Base-by-base conservation (phyloP, 1,140 invertebrate genomes). In the Bilobella aurantiaca region DNA sequence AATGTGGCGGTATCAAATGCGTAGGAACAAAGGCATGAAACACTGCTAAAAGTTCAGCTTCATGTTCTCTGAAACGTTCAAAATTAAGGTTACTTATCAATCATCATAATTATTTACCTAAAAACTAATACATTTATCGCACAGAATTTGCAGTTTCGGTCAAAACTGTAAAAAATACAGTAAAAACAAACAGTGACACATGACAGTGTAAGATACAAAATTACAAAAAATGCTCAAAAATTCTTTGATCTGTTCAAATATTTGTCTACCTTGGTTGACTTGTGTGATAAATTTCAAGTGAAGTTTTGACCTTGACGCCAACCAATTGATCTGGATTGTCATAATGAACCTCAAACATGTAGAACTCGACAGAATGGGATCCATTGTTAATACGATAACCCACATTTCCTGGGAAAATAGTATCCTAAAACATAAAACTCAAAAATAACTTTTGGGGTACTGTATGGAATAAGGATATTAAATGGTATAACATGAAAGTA, bases 291-390 rank as follows among this genome's bases (percentile, higher is more conserved):
- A 66, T 23, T 18, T 32, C 34, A 28, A 56, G 1, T 34, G 32
- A 58, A 18, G 59, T 66, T 62, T 62, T 49, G 25, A 66, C 47
- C 16, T 18, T n/a, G 1, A 57, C 25, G 3, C 60, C 60, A 18
- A 5, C 8, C 1, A 58, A 5, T 42, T 30, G 14, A 8, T 58
- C 28, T 14, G 65, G 65, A 67, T 67, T 67, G 23, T 67, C 61
- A 25, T 67, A 67, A 59, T 67, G 65, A 5, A 67, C 32, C 49
- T 67, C 60, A 16, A 63, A 29, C 65, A 67, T 67, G 34, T 49
- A 58, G 29, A 58, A 67, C 23, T 57, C 53, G n/a, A 34, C n/a
- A 14, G 8, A 1, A 1, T 31, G 34, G 3, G 14, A 5, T 2
- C 5, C 34, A 34, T 58, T 60, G 14, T 23, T 29, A n/a, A 66